Evolutionary conservation across 1,140 invertebrate species (phyloP).

Genomic region (Drosophila nasuta): DNA sequence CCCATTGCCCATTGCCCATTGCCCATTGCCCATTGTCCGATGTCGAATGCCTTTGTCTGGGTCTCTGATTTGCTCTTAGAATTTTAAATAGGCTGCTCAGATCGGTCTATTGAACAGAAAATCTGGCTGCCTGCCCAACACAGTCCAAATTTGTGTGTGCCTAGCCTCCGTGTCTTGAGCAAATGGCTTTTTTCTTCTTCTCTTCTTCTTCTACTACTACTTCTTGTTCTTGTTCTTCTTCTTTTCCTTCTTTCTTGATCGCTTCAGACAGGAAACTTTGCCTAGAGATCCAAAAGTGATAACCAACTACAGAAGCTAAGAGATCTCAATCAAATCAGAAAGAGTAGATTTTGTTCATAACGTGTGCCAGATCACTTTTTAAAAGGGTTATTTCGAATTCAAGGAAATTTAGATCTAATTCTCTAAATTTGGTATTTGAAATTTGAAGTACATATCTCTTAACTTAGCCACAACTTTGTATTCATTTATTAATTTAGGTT

Average conservation of each 20-base stretch:
- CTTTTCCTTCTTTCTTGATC: background rate
- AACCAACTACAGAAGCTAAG: background rate
- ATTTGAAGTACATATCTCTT: too few relatives aligned
- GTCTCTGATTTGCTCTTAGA: conserved; percentile 69
- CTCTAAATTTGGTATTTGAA: background rate
- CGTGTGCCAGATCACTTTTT: background rate
- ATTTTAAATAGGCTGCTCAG: conserved; percentile 69
- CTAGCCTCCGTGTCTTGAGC: background rate
- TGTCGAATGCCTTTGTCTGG: conserved; percentile 28
- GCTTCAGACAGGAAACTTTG: background rate
- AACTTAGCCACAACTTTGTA: too few relatives aligned
- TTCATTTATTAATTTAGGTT: too few relatives aligned
- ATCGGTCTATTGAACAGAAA: conserved; percentile 28
- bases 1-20: too few relatives aligned
- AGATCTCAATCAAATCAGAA: background rate
- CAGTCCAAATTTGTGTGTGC: conserved; percentile 31
- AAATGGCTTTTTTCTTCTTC: background rate
- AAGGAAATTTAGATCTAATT: background rate
- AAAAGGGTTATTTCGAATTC: background rate
- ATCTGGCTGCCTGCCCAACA: conserved; percentile 42
- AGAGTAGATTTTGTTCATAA: background rate
- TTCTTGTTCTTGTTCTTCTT: background rate
- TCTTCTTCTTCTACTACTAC: background rate
- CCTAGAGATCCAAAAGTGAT: conserved; percentile 1
- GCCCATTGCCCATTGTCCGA: background rate